Evolutionary conservation across 2,888 invertebrate genomes (phyloP), one percentile per base, ranked within the genome.

Genomic region (Mechanitis messenoides): DNA sequence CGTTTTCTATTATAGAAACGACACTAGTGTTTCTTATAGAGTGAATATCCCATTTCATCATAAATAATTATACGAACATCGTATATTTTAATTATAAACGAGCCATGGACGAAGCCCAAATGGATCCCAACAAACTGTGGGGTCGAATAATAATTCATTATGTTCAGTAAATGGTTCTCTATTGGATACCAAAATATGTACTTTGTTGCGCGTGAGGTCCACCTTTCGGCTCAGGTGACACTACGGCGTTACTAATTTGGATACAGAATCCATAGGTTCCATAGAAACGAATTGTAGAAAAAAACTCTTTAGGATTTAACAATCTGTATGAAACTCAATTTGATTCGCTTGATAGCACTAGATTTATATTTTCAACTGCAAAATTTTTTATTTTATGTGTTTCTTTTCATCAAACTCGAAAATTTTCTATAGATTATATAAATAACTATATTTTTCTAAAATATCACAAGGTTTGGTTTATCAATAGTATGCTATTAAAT

Each of bases 181-280:
- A 76, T 80, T 72, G 73, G 74, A 74, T 73, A 81, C 83, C 87
- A 86, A 87, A 87, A 89, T 85, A 88, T 74, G 74, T 74, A 75
- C 77, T 79, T 84, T 87, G 82, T 84, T 74, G 74, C 75, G 77
- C 82, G 83, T 85, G 84, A 81, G 85, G 85, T 86, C 86, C 75
- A 72, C 68, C 73, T 82, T 83, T 83, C 81, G 81, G 81, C 85
- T 86, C 87, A 86, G 86, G 87, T 87, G 88, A 84, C 86, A 81
- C 71, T 72, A 73, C 73, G 71, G 83, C 89, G 87, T 86, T 78
- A 89, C 89, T 87, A 90, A 89, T 89, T 87, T 72, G 69, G 68
- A 66, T 61, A 66, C 64, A 67, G 63, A 70, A 69, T 63, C 66
- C 64, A 50, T 50, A 61, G 60, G 61, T 63, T 64, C 57, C 61